These are phyloP conservation scores for Tenthredo notha DNA, from an alignment of 2,888 invertebrate genomes.

Conservation along the genomic window DNA sequence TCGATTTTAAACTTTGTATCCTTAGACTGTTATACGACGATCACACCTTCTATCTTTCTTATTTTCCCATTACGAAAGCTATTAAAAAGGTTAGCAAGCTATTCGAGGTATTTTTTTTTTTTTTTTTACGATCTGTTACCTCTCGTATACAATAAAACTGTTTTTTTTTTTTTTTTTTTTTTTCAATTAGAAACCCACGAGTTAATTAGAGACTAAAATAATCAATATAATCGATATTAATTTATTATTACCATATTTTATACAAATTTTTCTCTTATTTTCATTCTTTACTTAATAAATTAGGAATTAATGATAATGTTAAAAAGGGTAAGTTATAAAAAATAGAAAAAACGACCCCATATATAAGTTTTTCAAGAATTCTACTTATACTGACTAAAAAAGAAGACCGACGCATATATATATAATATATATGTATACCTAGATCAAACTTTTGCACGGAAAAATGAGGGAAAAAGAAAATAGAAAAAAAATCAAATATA, in stretches of 20 bases:
- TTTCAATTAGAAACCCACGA: background rate
- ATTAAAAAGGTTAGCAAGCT: conserved; percentile 20
- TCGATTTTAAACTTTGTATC: conserved; percentile 45
- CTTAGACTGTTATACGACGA: background rate
- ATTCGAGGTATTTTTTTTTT: background rate
- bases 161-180: no score
- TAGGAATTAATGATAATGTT: no score
- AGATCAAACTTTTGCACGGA: background rate
- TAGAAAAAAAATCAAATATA: background rate
- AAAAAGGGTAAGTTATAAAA: no score
- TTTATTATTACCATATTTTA: no score
- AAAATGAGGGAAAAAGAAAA: background rate
- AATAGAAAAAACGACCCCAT: no score
- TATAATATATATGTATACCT: background rate
- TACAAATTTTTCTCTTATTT: no score
- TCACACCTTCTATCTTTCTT: background rate
- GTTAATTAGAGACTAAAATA: background rate
- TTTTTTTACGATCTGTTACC: conserved; percentile 3
- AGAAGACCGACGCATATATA: background rate
- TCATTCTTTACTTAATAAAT: no score
- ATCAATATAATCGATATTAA: background rate
- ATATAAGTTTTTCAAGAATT: no score
- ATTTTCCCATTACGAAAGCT: background rate
- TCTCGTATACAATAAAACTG: background rate
- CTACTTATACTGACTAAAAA: no score